Evolutionary conservation across 2,888 invertebrate species (phyloP), one percentile per base, ranked within the genome.

Genomic region (Aradus depressus): DNA sequence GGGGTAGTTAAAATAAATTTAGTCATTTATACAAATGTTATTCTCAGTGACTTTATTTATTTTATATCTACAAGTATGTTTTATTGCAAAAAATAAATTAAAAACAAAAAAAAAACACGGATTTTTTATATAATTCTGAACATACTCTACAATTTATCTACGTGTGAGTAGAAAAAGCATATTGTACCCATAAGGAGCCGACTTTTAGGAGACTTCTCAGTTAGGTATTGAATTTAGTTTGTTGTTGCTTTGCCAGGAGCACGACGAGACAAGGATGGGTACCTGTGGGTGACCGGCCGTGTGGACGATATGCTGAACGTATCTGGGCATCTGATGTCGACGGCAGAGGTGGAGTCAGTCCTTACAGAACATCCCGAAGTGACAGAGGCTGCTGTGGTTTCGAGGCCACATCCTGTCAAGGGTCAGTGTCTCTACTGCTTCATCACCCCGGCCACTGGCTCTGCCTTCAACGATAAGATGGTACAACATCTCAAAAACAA

Each of bases 231-330:
- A n/a, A n/a, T n/a, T n/a, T n/a, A n/a, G n/a, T n/a, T n/a, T n/a
- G n/a, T n/a, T n/a, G 1, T 10, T 22, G 14, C 21, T 12, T 25
- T 26, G 4, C 4, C 65, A 93, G 93, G 93, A 51, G 93, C 91
- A 0, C 76, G 78, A 60, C 75, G 92, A 52, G 97, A 98, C 67
- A 77, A 82, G 19, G 96, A 98, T 66, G 96, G 96, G 1, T 93
- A 92, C 67, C 71, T 92, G 51, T 95, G 93, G 93, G 84, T 97
- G 53, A 96, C 95, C 0, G 96, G 96, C 0, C 81, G 96, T 52
- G 88, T 96, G 32, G 97, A 98, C 67, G 98, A 98, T 68, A 95
- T 98, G 91, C 73, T 98, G 60, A 98, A 98, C 69, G 96, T 98
- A 6, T 95, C 93, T 2, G 98, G 97, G 0, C 97, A 98, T 70